A percentile compares a stretch with the other conserved stretches of the same genome.
These are phyloP conservation scores for Acridotheres tristis DNA, from an alignment of 2,797 vertebrate genomes.

Conservation along the genomic window DNA sequence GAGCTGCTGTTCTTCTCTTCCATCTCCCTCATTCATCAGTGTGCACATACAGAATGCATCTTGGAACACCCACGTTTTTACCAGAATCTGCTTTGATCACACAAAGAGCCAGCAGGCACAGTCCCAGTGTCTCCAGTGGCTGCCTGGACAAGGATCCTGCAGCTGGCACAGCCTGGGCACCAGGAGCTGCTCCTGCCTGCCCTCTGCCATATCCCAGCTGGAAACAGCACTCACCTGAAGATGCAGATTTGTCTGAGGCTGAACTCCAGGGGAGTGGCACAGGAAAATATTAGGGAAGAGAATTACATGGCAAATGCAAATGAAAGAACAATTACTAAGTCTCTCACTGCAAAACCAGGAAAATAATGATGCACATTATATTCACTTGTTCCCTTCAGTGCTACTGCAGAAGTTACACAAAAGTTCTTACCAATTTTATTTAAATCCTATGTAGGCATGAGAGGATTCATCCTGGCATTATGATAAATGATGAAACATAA, in stretches of 20 bases:
- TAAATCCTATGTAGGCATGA: not conserved
- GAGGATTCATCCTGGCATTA: not conserved
- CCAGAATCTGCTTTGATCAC: not conserved
- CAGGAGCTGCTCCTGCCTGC: not conserved
- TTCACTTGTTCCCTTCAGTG: not conserved
- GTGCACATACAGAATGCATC: not conserved
- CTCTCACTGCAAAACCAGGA: not conserved
- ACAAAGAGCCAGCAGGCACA: not conserved
- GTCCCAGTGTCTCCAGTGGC: not conserved
- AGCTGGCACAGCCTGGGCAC: not conserved
- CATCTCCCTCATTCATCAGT: not conserved
- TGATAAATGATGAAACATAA: conserved; percentile 11
- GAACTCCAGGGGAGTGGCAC: not conserved
- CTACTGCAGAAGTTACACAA: not conserved
- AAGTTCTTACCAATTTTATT: not conserved
- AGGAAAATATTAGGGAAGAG: not conserved
- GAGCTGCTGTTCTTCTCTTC: not conserved
- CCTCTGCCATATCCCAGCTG: not conserved
- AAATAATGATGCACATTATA: not conserved
- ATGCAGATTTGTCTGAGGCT: not conserved
- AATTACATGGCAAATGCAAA: not conserved
- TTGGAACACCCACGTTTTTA: not conserved
- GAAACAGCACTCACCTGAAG: not conserved
- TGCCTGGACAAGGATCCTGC: too few species aligned
- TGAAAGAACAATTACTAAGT: not conserved